These are phyloP conservation scores for Dysidea cf. avara DNA, from an alignment of 37 sponge, comb jelly and placozoan genomes.

Conservation along the genomic window DNA sequence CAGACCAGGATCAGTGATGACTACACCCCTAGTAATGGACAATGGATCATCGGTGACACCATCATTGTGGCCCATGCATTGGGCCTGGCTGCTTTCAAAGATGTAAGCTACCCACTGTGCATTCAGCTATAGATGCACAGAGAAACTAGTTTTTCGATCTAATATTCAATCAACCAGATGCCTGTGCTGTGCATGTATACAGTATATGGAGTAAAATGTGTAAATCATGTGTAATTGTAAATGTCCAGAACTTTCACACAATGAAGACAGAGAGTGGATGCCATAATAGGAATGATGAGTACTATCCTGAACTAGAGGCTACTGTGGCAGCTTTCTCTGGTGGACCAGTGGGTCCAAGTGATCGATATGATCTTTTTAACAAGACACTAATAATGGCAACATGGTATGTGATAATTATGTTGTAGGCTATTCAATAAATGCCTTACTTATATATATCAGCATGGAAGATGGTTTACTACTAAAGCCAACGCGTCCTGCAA, in stretches of 20 bases:
- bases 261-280: conserved; percentile 25
- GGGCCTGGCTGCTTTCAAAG: conserved; percentile 58
- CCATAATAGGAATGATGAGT: background rate
- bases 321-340: conserved; percentile 27
- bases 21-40: conserved; percentile 37
- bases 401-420: conserved; percentile 10
- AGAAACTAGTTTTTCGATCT: too few species aligned
- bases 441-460: conserved; percentile 4
- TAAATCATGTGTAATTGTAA: too few species aligned
- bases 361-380: conserved; percentile 11
- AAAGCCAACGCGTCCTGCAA: conserved; percentile 69
- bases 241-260: conserved; percentile 51
- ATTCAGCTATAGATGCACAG: too few species aligned
- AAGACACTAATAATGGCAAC: conserved; percentile 39
- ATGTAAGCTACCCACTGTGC: conserved; percentile 16
- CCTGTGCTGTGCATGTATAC: too few species aligned
- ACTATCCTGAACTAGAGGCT: conserved; percentile 33
- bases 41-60: conserved; percentile 65
- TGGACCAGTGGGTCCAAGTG: conserved; percentile 37
- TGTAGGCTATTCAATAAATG: too few species aligned
- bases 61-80: conserved; percentile 38
- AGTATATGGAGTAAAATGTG: background rate
- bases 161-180: too few species aligned
- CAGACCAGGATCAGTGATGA: conserved; percentile 45
- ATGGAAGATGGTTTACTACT: conserved; percentile 70